Percentiles rank a stretch among this genome's conserved stretches.
phyloP scores from a whole-genome alignment of 2,888 invertebrate genomes.

The Euclidia mi region DNA sequence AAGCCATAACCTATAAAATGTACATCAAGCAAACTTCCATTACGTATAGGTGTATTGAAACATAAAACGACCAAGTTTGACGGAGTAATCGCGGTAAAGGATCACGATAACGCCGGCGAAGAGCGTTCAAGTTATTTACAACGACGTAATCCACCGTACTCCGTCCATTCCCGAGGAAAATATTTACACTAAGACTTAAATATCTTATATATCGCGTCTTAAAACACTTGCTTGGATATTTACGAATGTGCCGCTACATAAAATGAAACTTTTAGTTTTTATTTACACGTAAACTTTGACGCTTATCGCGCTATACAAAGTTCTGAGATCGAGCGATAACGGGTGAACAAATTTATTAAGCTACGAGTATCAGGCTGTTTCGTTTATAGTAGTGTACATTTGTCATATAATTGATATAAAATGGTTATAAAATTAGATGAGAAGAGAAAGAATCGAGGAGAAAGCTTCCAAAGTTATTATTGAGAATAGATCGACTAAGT shows the following conservation, averaged over 20 bases:
- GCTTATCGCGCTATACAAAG: too few relatives aligned
- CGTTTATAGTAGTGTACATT: too few relatives aligned
- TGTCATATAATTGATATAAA: too few relatives aligned
- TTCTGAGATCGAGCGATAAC: too few relatives aligned
- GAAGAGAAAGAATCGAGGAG: too few relatives aligned
- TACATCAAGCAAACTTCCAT: slow-evolving; percentile 11
- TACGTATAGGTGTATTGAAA: slow-evolving; percentile 23
- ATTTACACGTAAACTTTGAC: not conserved
- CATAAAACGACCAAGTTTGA: slow-evolving; percentile 38
- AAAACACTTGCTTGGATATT: slow-evolving; percentile 21
- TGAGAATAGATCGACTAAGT: too few relatives aligned
- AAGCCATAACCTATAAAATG: slow-evolving; percentile 9
- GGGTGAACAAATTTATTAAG: too few relatives aligned
- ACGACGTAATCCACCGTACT: slow-evolving; percentile 45
- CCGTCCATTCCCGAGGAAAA: slow-evolving; percentile 39
- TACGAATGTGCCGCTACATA: not conserved
- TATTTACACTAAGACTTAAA: slow-evolving; percentile 53
- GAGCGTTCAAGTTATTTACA: slow-evolving; percentile 50
- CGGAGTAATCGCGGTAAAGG: slow-evolving; percentile 25
- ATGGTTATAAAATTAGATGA: too few relatives aligned
- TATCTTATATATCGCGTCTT: slow-evolving; percentile 51
- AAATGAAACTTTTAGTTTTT: slow-evolving; percentile 1
- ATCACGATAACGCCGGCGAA: slow-evolving; percentile 24
- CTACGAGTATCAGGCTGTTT: too few relatives aligned
- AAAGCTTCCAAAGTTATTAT: too few relatives aligned